These are phyloP conservation scores for Allygus modestus DNA, from an alignment of 2,888 invertebrate species.

Conservation along the genomic window DNA sequence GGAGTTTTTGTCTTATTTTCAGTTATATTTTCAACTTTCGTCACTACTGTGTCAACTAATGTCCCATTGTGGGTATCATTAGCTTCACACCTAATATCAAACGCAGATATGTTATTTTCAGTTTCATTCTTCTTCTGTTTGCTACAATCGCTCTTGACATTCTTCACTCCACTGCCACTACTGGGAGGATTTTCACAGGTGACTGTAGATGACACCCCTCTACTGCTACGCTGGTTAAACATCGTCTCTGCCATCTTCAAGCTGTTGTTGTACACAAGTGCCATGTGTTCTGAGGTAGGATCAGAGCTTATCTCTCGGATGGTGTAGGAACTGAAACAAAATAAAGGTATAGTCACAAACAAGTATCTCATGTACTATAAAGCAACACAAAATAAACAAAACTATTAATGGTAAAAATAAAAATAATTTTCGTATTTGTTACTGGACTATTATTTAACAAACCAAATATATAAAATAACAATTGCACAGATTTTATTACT, in stretches of 20 bases:
- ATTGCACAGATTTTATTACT: too few species aligned
- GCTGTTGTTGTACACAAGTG: conserved; percentile 19
- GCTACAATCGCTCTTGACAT: background rate
- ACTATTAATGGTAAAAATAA: too few species aligned
- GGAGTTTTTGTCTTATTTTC: background rate
- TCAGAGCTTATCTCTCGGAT: conserved; percentile 37
- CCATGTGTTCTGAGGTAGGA: conserved; percentile 55
- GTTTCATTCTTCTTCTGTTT: background rate
- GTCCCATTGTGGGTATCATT: background rate
- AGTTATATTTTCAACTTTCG: background rate
- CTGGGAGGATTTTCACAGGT: background rate
- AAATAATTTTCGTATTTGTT: too few species aligned
- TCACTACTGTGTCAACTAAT: background rate
- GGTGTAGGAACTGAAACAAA: conserved; percentile 23
- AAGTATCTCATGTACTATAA: too few species aligned
- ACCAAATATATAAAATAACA: too few species aligned
- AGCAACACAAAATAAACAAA: too few species aligned
- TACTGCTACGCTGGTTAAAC: background rate
- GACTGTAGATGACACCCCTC: background rate
- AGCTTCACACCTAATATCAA: background rate
- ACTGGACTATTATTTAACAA: too few species aligned
- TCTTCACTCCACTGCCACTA: background rate
- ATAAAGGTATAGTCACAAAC: background rate
- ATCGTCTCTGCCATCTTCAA: conserved; percentile 22
- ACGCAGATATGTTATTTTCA: background rate